These are phyloP conservation scores for Eupithecia dodoneata DNA, from an alignment of 2,888 invertebrate species.

Conservation along the genomic window DNA sequence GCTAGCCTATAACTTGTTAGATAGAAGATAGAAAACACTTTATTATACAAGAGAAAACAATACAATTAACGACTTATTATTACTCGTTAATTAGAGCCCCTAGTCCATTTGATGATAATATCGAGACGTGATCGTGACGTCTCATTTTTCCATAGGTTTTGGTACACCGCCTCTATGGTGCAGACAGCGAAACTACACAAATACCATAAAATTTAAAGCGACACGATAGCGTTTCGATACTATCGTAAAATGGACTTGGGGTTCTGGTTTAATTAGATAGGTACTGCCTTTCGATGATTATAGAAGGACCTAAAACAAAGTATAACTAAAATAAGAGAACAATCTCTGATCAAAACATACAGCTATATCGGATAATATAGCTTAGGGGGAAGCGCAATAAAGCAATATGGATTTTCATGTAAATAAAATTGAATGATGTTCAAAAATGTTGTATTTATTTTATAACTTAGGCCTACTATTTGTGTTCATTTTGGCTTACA, in stretches of 20 bases:
- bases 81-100: too few species aligned
- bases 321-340: not conserved
- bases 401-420: slow-evolving; percentile 44
- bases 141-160: too few species aligned
- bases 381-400: slow-evolving; percentile 19
- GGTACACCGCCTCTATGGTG: too few species aligned
- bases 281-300: not conserved
- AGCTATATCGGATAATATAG: not conserved
- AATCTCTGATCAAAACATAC: not conserved
- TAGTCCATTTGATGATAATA: too few species aligned
- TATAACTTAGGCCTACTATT: not conserved
- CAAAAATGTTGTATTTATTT: slow-evolving; percentile 35
- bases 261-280: not conserved
- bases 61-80: too few species aligned
- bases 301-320: not conserved
- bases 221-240: too few species aligned
- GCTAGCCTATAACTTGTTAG: not conserved
- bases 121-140: too few species aligned
- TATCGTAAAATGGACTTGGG: too few species aligned
- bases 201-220: too few species aligned
- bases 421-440: slow-evolving; percentile 55
- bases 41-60: too few species aligned
- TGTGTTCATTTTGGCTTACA: not conserved
- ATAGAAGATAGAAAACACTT: too few species aligned
- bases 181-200: too few species aligned